These are phyloP conservation scores for Cyanistes caeruleus DNA, from an alignment of 2,113 vertebrate species.

Conservation along the genomic window DNA sequence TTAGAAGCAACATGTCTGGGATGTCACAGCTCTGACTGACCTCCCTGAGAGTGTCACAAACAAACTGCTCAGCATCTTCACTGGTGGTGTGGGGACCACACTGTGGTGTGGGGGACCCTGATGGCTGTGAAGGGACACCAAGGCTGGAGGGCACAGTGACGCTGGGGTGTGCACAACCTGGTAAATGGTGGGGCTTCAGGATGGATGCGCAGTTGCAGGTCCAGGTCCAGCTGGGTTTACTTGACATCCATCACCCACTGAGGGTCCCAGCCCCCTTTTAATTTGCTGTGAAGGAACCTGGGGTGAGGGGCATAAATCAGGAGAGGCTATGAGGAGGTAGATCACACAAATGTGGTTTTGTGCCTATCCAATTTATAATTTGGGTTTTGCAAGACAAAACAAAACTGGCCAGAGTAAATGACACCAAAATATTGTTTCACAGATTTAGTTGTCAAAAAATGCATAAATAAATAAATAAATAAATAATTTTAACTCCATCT, in stretches of 20 bases:
- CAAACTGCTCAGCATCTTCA: background rate
- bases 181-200: background rate
- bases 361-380: background rate
- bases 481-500: background rate
- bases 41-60: accelerated
- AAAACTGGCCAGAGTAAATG: background rate
- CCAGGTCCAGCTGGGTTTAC: background rate
- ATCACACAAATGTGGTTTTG: background rate
- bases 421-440: background rate
- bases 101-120: no score
- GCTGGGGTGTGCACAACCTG: background rate
- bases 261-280: background rate
- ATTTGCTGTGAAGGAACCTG: background rate
- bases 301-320: background rate
- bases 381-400: background rate
- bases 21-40: background rate
- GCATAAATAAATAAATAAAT: background rate
- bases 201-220: background rate
- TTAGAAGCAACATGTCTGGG: background rate
- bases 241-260: background rate
- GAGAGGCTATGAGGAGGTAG: background rate
- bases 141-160: background rate
- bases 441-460: background rate
- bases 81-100: background rate
- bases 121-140: background rate